These are phyloP conservation scores for Microctenopoma lineatum DNA, from an alignment of 2,797 vertebrate genomes.

Conservation along the genomic window DNA sequence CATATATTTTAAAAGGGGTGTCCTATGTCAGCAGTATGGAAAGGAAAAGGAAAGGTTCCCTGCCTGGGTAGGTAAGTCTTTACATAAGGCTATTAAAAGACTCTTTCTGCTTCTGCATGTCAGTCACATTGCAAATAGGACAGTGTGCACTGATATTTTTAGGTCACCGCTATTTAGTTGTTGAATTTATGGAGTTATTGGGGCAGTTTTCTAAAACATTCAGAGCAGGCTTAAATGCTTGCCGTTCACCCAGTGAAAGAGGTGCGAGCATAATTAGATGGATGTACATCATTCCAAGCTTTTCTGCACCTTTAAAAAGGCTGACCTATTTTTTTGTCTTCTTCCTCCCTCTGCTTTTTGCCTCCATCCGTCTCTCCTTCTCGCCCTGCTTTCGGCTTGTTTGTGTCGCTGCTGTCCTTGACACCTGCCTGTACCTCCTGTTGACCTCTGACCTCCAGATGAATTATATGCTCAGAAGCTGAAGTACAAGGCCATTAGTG, in stretches of 20 bases:
- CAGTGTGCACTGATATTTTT: conserved; percentile 52
- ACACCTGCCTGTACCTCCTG: conserved; percentile 70
- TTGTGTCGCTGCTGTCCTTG: conserved; percentile 68
- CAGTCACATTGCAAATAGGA: conserved; percentile 46
- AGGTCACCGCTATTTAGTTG: conserved; percentile 46
- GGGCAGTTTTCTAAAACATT: conserved; percentile 46
- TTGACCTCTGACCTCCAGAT: conserved; percentile 81
- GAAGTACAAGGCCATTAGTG: conserved; percentile 95
- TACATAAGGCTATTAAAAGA: conserved; percentile 38
- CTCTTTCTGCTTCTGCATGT: conserved; percentile 27
- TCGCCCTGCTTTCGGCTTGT: conserved; percentile 62
- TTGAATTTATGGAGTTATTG: conserved; percentile 44
- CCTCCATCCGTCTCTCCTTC: conserved; percentile 54
- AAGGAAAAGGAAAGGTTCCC: conserved; percentile 33
- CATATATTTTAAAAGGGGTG: conserved; percentile 16
- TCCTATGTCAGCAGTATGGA: conserved; percentile 44
- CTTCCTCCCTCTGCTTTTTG: conserved; percentile 69
- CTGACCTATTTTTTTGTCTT: conserved; percentile 64
- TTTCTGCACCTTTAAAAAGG: conserved; percentile 61
- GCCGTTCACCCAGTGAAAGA: conserved; percentile 34
- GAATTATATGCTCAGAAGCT: conserved; percentile 96
- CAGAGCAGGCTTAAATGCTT: conserved; percentile 29
- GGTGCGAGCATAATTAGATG: conserved; percentile 19
- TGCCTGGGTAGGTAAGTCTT: conserved; percentile 40
- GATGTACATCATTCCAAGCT: conserved; percentile 45